These are phyloP conservation scores for Rhinoderma darwinii DNA, from an alignment of 2,113 vertebrate genomes.

Conservation along the genomic window DNA sequence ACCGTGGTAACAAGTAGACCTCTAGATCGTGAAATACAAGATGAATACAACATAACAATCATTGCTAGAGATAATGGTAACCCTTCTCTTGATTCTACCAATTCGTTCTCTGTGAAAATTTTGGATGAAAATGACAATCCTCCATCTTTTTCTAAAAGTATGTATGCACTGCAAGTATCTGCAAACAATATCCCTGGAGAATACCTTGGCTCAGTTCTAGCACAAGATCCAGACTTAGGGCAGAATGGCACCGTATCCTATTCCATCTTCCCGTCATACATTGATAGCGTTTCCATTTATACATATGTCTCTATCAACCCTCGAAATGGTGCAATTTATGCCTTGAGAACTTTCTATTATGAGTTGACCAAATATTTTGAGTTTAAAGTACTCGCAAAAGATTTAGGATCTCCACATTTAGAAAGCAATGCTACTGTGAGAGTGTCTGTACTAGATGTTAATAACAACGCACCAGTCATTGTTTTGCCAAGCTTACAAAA, in stretches of 20 bases:
- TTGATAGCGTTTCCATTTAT: slow-evolving; percentile 94
- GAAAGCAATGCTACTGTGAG: slow-evolving; percentile 95
- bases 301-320: slow-evolving; percentile 97
- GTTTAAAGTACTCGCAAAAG: slow-evolving; percentile 94
- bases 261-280: slow-evolving; percentile 91
- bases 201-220: slow-evolving; percentile 92
- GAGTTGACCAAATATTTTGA: slow-evolving; percentile 98
- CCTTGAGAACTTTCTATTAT: slow-evolving; percentile 95
- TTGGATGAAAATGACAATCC: slow-evolving; percentile 97
- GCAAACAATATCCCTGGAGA: slow-evolving; percentile 99
- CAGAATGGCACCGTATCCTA: slow-evolving; percentile 97
- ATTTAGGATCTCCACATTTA: slow-evolving; percentile 91
- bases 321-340: slow-evolving; percentile 96
- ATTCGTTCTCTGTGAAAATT: slow-evolving; percentile 93
- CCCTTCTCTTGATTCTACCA: slow-evolving; percentile 93
- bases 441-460: slow-evolving; percentile 91
- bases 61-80: slow-evolving; percentile 93
- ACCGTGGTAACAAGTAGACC: slow-evolving; percentile 94
- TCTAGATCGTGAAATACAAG: slow-evolving; percentile 90
- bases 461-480: slow-evolving; percentile 95
- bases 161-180: slow-evolving; percentile 94
- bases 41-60: slow-evolving; percentile 96
- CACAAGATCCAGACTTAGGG: slow-evolving; percentile 93
- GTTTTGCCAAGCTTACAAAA: slow-evolving; percentile 91
- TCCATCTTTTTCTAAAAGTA: slow-evolving; percentile 90